phyloP scores from a whole-genome alignment of 1,140 invertebrate genomes.

The Muscidifurax raptorellus region DNA sequence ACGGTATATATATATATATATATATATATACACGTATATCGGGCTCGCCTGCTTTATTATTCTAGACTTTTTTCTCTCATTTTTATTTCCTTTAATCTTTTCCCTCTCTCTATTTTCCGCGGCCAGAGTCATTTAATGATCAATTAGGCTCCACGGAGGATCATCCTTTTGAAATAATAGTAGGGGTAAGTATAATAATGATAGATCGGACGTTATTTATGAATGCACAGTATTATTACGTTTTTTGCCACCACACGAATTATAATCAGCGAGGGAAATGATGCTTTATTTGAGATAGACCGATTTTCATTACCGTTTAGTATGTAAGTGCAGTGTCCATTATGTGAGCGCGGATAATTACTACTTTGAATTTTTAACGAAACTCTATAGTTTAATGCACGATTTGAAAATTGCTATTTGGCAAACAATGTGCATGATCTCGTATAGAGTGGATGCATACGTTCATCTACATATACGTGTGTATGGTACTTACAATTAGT shows the following conservation, averaged over 20 bases:
- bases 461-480: too few relatives aligned
- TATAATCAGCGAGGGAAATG: slow-evolving; percentile 16
- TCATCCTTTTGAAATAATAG: slow-evolving; percentile 38
- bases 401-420: neutral
- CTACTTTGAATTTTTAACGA: neutral
- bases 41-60: slow-evolving; percentile 26
- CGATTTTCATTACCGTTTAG: slow-evolving; percentile 29
- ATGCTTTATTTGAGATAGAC: slow-evolving; percentile 9
- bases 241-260: slow-evolving; percentile 28
- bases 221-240: slow-evolving; percentile 32
- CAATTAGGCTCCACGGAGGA: slow-evolving; percentile 33
- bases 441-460: too few relatives aligned
- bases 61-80: slow-evolving; percentile 14
- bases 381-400: neutral
- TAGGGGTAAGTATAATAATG: slow-evolving; percentile 32
- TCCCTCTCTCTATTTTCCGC: slow-evolving; percentile 20
- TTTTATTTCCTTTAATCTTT: neutral
- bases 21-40: neutral
- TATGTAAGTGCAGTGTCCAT: neutral
- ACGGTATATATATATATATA: neutral
- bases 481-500: neutral
- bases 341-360: neutral
- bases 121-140: slow-evolving; percentile 40
- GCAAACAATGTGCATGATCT: neutral
- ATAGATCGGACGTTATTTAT: slow-evolving; percentile 43